Conservation (phyloP, 2,888 invertebrate genomes). For the Caenorhabditis plicata region DNA sequence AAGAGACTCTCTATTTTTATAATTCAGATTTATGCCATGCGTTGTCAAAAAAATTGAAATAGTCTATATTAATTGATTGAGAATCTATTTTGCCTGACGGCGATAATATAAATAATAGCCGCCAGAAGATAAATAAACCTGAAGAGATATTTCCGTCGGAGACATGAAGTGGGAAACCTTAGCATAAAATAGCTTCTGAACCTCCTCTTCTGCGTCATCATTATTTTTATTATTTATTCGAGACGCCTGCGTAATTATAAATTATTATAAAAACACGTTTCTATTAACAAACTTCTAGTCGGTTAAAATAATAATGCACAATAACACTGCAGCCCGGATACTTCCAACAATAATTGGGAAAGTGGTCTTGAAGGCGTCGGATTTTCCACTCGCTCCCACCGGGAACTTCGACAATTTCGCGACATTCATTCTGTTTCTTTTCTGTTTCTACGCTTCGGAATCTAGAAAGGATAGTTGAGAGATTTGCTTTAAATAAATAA, state of each 20-base stretch:
- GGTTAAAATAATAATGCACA: conserved; percentile 26
- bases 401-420: conserved; percentile 21
- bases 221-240: too few relatives aligned
- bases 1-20: too few relatives aligned
- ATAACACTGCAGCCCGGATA: conserved; percentile 27
- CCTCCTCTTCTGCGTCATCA: not conserved
- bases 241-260: too few relatives aligned
- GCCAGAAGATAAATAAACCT: too few relatives aligned
- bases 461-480: too few relatives aligned
- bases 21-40: too few relatives aligned
- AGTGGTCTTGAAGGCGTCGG: conserved; percentile 8
- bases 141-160: conserved; percentile 21
- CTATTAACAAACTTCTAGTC: conserved; percentile 7
- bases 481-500: conserved; percentile 1
- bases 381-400: conserved; percentile 28
- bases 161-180: conserved; percentile 34
- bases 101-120: too few relatives aligned
- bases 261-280: not conserved
- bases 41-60: too few relatives aligned
- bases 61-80: too few relatives aligned
- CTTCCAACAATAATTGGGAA: conserved; percentile 18
- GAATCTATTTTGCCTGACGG: too few relatives aligned
- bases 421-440: conserved; percentile 4
- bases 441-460: too few relatives aligned
- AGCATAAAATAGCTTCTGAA: conserved; percentile 16